These are phyloP conservation scores for Drosophila lacertosa DNA, from an alignment of 1,140 invertebrate species.

Conservation along the genomic window DNA sequence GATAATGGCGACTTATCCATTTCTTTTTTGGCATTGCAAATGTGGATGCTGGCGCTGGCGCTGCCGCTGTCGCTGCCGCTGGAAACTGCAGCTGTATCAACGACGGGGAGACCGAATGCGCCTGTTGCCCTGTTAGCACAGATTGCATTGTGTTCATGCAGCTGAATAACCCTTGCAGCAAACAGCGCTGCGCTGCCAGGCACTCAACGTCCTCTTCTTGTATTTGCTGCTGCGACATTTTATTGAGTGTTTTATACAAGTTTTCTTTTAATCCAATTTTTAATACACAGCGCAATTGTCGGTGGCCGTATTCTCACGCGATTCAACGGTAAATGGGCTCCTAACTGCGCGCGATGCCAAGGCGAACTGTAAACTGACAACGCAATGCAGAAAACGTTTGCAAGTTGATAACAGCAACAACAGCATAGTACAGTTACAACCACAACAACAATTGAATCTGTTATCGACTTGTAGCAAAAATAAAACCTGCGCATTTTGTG, in stretches of 20 bases:
- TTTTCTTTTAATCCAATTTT: no score
- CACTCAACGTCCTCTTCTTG: slow-evolving; percentile 13
- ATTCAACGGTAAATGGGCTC: slow-evolving; percentile 33
- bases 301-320: slow-evolving; percentile 15
- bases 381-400: slow-evolving; percentile 49
- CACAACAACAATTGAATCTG: slow-evolving; percentile 8
- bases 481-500: background rate
- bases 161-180: slow-evolving; percentile 40
- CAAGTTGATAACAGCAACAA: slow-evolving; percentile 41
- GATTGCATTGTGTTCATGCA: slow-evolving; percentile 43
- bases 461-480: background rate
- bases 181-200: slow-evolving; percentile 17
- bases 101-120: background rate
- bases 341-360: slow-evolving; percentile 8
- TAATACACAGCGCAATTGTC: background rate
- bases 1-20: slow-evolving; percentile 45
- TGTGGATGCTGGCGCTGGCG: slow-evolving; percentile 3
- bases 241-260: background rate
- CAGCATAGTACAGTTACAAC: slow-evolving; percentile 44
- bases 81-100: background rate
- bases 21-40: slow-evolving; percentile 43
- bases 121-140: slow-evolving; percentile 33
- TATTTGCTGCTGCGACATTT: slow-evolving; percentile 19
- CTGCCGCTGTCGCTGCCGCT: background rate
- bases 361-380: slow-evolving; percentile 1